These are phyloP conservation scores for Platichthys flesus DNA, from an alignment of 2,113 vertebrate genomes.

Conservation along the genomic window DNA sequence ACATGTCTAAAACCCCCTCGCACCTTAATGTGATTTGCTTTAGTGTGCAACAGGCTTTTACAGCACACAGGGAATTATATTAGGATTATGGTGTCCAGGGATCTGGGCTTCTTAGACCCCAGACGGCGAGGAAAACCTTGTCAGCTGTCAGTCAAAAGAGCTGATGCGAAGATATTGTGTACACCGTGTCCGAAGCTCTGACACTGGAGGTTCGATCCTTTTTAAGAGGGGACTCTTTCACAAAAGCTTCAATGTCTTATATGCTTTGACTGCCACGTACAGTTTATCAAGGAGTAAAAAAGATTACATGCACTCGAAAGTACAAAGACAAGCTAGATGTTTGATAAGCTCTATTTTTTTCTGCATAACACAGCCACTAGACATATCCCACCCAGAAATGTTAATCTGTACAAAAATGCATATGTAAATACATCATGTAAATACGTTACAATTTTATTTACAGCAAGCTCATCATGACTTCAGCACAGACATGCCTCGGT, in stretches of 20 bases:
- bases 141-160: slow-evolving; percentile 65
- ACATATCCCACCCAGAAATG: neutral
- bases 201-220: slow-evolving; percentile 18
- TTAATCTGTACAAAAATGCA: neutral
- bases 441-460: slow-evolving; percentile 37
- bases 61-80: slow-evolving; percentile 51
- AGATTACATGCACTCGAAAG: neutral
- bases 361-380: neutral
- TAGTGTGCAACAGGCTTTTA: slow-evolving; percentile 64
- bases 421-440: slow-evolving; percentile 1
- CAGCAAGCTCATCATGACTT: slow-evolving; percentile 25
- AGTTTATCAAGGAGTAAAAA: slow-evolving; percentile 20
- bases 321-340: neutral
- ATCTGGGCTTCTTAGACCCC: slow-evolving; percentile 58
- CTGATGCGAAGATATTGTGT: slow-evolving; percentile 18
- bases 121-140: slow-evolving; percentile 50
- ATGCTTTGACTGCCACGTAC: neutral
- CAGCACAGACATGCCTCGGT: slow-evolving; percentile 11
- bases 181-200: slow-evolving; percentile 27
- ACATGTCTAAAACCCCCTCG: slow-evolving; percentile 62
- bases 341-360: neutral
- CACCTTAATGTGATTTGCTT: slow-evolving; percentile 72
- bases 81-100: slow-evolving; percentile 52
- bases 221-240: slow-evolving; percentile 3
- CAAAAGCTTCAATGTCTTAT: slow-evolving; percentile 10